Evolutionary conservation across 1,140 invertebrate species (phyloP), one percentile per base, ranked within the genome.

Genomic region (Bradysia coprophila): DNA sequence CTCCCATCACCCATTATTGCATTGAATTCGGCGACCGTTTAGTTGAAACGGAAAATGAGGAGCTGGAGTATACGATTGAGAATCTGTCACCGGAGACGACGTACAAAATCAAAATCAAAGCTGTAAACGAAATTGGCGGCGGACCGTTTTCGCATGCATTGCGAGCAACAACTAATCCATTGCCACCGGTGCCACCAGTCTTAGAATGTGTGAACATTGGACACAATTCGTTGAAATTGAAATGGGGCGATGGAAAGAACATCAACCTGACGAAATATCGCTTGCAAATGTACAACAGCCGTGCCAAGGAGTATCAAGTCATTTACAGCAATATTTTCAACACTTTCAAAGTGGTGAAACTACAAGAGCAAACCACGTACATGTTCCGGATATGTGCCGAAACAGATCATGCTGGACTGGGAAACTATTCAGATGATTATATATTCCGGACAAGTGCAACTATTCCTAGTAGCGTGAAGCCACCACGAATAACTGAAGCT

Each of bases 221-320:
- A 1, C 80, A 86, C 60, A 88, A 87, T 61, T 78, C 75, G 59
- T 66, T 92, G 38, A 86, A 85, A 54, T 65, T 92, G 16, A 85
- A 85, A 57, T 92, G 88, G 87, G 75, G 73, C 15, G 76, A 81
- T 33, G 69, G 68, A 11, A 69, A 70, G 48, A 76, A 73, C 46
- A 51, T 65, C 10, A 76, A 81, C 51, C 75, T 71, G 48, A 75
- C 78, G 10, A 76, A 79, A 48, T 89, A 83, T 62, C 76, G 71
- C 45, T 66, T 91, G 38, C 81, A 88, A 64, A 81, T 84, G 75
- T 75, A 76, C 46, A 75, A 71, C 46, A 60, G 65, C 2, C 65
- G 74, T 28, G 64, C 66, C 2, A 67, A 69, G 33, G 75, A 79
- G 43, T 87, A 78, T 61, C 73, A 80, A 46, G 65, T 72, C 18